Evolutionary conservation across 2,113 vertebrate species (phyloP).

Genomic region (Numenius arquata): DNA sequence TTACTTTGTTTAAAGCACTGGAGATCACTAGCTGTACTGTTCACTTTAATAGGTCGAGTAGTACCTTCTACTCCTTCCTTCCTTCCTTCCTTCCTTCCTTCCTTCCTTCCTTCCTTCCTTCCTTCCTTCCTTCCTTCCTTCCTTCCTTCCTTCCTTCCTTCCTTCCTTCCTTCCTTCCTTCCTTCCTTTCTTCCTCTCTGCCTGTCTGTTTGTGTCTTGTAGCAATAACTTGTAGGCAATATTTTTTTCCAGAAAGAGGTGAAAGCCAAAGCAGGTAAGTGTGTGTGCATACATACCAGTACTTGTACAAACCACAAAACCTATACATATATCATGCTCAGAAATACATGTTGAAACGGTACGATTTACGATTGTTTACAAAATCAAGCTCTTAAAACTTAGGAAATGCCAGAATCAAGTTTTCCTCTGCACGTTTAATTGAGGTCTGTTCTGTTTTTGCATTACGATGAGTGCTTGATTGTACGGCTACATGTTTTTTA

Average conservation of each 20-base stretch:
- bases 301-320: neutral
- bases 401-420: neutral
- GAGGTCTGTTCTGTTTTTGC: neutral
- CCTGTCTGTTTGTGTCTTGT: neutral
- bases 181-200: neutral
- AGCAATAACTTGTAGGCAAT: neutral
- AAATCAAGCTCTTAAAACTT: neutral
- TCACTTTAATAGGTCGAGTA: neutral
- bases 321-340: neutral
- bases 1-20: neutral
- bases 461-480: neutral
- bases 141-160: no score
- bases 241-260: neutral
- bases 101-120: no score
- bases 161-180: no score
- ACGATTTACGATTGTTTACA: neutral
- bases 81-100: neutral
- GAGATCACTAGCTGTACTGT: neutral
- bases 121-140: neutral
- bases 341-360: neutral
- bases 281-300: neutral
- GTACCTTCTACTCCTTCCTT: no score
- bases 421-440: neutral
- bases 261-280: neutral
- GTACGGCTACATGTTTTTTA: neutral